A percentile compares a stretch with the other conserved stretches of the same genome.
Conservation (phyloP, 2,797 vertebrate species). For the Sphaeramia orbicularis region DNA sequence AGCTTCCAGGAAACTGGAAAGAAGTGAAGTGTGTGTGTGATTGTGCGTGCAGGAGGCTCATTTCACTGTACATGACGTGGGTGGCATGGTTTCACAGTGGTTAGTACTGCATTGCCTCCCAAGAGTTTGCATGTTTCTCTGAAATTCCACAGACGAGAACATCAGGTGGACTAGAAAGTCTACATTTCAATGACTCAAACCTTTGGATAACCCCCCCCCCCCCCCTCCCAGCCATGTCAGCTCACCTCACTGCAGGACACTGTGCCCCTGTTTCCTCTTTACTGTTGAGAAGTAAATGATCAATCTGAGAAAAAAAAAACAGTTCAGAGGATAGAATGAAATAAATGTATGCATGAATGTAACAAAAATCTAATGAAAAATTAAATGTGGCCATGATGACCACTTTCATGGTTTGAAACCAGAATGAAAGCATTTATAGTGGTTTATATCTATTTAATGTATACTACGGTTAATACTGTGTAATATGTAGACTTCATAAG, state of each 20-base stretch:
- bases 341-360: too few species aligned
- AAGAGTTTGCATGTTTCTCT: conserved; percentile 55
- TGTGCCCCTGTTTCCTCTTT: not conserved
- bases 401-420: too few species aligned
- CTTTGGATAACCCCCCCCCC: not conserved
- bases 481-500: too few species aligned
- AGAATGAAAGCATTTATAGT: too few species aligned
- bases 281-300: not conserved
- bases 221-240: too few species aligned
- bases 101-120: conserved; percentile 45
- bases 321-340: too few species aligned
- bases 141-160: conserved; percentile 46
- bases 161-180: conserved; percentile 39
- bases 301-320: too few species aligned
- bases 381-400: too few species aligned
- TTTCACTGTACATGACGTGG: conserved; percentile 44
- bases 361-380: too few species aligned
- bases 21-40: conserved; percentile 12
- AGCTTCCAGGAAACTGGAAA: conserved; percentile 53
- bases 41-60: conserved; percentile 27
- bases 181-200: conserved; percentile 6
- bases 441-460: too few species aligned
- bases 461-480: too few species aligned
- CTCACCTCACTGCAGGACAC: not conserved
- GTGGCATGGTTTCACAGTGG: conserved; percentile 59